Evolutionary conservation across 2,888 invertebrate genomes (phyloP).

Genomic region (Ptilodon capucinus): DNA sequence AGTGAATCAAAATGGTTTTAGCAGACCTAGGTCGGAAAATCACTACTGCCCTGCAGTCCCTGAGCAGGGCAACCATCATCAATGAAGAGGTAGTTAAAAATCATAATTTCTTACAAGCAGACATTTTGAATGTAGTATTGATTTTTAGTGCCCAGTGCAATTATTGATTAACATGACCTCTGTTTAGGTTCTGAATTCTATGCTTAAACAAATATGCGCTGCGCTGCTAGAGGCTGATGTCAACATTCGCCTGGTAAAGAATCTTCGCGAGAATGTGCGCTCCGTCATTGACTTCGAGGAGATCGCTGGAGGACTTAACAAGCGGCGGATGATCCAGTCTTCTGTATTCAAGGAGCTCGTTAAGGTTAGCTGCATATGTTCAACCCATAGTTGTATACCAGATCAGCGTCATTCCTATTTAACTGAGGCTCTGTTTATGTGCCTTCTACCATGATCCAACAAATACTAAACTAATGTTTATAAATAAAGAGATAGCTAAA

Average conservation of each 20-base stretch:
- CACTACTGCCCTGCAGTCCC: conserved; percentile 97
- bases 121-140: background rate
- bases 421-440: too few species aligned
- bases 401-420: too few species aligned
- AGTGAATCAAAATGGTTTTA: conserved; percentile 93
- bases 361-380: conserved; percentile 84
- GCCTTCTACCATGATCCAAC: too few species aligned
- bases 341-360: conserved; percentile 99
- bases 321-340: conserved; percentile 98
- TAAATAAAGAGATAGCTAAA: too few species aligned
- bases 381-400: background rate
- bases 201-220: conserved; percentile 99
- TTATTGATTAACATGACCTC: background rate
- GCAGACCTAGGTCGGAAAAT: conserved; percentile 99
- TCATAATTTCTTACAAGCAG: background rate
- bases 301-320: conserved; percentile 99
- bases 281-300: conserved; percentile 99
- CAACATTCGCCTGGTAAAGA: conserved; percentile 97
- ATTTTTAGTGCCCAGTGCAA: background rate
- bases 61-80: conserved; percentile 98
- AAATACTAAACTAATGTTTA: too few species aligned
- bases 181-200: conserved; percentile 96
- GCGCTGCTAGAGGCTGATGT: conserved; percentile 99
- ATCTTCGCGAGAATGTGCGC: conserved; percentile 98
- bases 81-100: conserved; percentile 93